Conservation (phyloP, 2,888 invertebrate genomes). For the Corbicula japonica region DNA sequence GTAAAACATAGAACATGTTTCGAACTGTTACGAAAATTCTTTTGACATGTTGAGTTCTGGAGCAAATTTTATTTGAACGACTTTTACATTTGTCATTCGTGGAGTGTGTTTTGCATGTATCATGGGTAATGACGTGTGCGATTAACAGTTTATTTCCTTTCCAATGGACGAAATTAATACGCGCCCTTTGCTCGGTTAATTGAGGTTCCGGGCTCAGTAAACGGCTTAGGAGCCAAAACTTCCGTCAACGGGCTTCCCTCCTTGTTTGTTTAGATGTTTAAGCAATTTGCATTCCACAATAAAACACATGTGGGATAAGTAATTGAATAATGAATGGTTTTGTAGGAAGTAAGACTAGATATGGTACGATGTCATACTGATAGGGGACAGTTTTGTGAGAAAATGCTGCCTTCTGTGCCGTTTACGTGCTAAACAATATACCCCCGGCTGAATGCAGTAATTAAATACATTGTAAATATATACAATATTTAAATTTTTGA, state of each 20-base stretch:
- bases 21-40: background rate
- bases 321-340: background rate
- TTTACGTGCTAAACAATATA: background rate
- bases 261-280: conserved; percentile 14
- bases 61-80: background rate
- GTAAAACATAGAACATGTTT: too few species aligned
- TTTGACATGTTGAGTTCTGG: background rate
- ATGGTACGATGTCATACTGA: background rate
- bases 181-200: background rate
- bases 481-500: background rate
- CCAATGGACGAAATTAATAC: background rate
- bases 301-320: conserved; percentile 16
- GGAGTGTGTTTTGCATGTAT: background rate
- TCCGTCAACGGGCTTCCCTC: background rate
- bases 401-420: too few species aligned
- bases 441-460: background rate
- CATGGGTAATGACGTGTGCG: background rate
- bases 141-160: background rate
- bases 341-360: conserved; percentile 1
- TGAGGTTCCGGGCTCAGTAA: background rate
- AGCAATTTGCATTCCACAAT: conserved; percentile 16
- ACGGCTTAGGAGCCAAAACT: conserved; percentile 2
- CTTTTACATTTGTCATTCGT: background rate
- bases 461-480: background rate
- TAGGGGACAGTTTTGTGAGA: too few species aligned